Evolutionary conservation across 2,113 vertebrate species (phyloP).

Genomic region (Ceyx cyanopectus): DNA sequence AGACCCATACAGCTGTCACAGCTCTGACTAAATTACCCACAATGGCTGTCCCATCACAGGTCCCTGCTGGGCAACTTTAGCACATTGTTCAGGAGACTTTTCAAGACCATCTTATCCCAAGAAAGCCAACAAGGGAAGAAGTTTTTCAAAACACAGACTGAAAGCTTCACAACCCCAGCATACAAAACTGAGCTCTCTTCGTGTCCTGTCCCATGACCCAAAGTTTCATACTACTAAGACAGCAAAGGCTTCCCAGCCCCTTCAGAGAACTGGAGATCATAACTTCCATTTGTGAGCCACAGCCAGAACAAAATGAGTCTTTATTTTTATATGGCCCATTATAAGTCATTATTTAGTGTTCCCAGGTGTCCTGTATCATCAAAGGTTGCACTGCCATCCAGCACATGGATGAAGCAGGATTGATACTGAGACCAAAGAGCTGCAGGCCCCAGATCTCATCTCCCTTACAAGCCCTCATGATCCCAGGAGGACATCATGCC

Average conservation of each 20-base stretch:
- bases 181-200: background rate
- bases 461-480: background rate
- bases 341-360: constrained; percentile 34
- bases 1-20: background rate
- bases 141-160: background rate
- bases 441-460: background rate
- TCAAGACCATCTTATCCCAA: background rate
- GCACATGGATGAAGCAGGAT: background rate
- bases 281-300: constrained; percentile 47
- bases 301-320: constrained; percentile 42
- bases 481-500: background rate
- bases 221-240: background rate
- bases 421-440: background rate
- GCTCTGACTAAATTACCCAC: background rate
- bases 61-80: background rate
- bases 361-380: background rate
- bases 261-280: background rate
- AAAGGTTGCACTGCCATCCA: background rate
- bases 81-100: background rate
- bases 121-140: background rate
- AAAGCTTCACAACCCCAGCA: background rate
- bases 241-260: background rate
- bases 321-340: background rate
- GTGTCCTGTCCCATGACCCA: background rate
- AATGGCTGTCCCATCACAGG: background rate